Conservation (phyloP, 2,113 vertebrate species). For the Vireo altiloquus region DNA sequence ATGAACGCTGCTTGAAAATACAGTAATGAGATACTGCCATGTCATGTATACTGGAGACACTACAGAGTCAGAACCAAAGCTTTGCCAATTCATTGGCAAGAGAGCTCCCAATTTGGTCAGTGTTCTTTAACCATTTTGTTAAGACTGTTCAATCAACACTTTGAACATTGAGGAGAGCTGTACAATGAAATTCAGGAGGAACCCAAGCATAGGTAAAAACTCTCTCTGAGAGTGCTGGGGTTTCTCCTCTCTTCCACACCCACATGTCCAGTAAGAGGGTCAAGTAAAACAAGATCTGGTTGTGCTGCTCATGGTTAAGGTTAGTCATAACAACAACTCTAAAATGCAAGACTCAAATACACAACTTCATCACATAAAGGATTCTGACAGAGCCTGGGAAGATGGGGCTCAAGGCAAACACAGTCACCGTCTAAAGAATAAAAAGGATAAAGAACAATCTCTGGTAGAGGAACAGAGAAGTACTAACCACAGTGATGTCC, state of each 20-base stretch:
- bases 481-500: rapidly evolving
- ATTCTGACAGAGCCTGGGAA: background rate
- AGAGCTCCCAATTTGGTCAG: background rate
- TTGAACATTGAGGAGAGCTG: background rate
- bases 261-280: background rate
- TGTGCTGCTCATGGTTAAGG: background rate
- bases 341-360: background rate
- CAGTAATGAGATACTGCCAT: background rate
- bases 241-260: background rate
- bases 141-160: background rate
- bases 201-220: background rate
- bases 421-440: rapidly evolving
- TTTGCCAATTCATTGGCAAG: background rate
- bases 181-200: background rate
- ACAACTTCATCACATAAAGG: background rate
- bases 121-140: background rate
- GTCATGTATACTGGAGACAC: rapidly evolving
- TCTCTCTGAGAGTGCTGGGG: background rate
- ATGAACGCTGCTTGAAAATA: background rate
- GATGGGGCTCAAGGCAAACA: background rate
- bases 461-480: background rate
- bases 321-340: background rate
- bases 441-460: background rate
- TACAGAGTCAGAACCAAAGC: background rate
- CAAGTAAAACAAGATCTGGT: background rate